phyloP scores from a whole-genome alignment of 2,113 vertebrate genomes.

The Polyodon spathula region DNA sequence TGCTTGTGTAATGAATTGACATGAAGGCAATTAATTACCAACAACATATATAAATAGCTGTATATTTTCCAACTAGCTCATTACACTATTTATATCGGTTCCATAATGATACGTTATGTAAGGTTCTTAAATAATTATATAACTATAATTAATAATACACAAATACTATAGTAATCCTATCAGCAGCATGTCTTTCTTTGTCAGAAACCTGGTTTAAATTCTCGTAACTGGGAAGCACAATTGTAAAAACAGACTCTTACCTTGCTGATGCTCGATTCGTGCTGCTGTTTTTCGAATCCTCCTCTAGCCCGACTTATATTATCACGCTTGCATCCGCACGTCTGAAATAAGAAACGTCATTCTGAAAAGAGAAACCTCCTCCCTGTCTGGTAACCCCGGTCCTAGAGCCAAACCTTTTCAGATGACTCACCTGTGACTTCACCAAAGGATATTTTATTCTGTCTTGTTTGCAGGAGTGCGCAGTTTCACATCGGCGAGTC shows the following conservation, averaged over 20 bases:
- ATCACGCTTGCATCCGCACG: conserved; percentile 15
- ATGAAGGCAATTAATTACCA: too few relatives aligned
- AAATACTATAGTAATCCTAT: too few relatives aligned
- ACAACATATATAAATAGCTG: too few relatives aligned
- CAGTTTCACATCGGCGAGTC: too few relatives aligned
- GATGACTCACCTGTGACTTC: conserved; percentile 16
- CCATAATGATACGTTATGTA: too few relatives aligned
- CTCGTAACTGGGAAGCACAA: neutral
- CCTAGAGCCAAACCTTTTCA: conserved; percentile 11
- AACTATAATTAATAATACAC: too few relatives aligned
- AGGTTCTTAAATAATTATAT: too few relatives aligned
- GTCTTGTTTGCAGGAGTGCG: neutral
- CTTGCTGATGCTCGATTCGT: conserved; percentile 10
- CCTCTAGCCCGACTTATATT: neutral
- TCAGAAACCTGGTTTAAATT: too few relatives aligned
- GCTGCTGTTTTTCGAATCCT: neutral
- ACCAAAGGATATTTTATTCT: neutral
- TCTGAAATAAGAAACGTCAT: conserved; percentile 1
- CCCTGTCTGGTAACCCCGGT: neutral
- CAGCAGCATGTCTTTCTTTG: too few relatives aligned
- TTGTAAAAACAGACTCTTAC: conserved; percentile 13
- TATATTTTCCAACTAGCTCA: too few relatives aligned
- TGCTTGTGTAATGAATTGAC: too few relatives aligned
- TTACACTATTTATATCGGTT: too few relatives aligned
- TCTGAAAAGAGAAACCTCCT: neutral